Evolutionary conservation across 1,140 invertebrate genomes (phyloP).

Genomic region (Sycophila sp.): DNA sequence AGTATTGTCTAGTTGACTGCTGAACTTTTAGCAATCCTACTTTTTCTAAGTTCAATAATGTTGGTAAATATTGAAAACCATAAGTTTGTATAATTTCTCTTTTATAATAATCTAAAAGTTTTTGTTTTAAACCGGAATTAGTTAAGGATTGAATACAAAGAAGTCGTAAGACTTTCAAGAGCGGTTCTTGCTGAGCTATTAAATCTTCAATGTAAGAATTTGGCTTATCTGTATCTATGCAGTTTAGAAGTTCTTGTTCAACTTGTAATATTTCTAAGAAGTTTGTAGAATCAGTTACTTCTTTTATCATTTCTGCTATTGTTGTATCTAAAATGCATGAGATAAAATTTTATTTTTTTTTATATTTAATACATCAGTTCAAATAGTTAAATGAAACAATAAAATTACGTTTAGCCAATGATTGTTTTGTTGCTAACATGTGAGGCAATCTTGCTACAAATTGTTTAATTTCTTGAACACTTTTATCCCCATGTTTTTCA

Average conservation of each 20-base stretch:
- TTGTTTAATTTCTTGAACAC: conserved; percentile 92
- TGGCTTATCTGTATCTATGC: conserved; percentile 89
- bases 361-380: conserved; percentile 7
- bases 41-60: conserved; percentile 88
- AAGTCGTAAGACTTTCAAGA: conserved; percentile 86
- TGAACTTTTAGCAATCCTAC: conserved; percentile 83
- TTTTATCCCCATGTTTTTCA: conserved; percentile 85
- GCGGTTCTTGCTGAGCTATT: conserved; percentile 83
- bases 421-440: conserved; percentile 87
- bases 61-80: conserved; percentile 86
- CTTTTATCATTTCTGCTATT: conserved; percentile 81
- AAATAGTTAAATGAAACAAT: conserved; percentile 1
- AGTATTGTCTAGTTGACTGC: conserved; percentile 75
- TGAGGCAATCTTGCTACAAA: conserved; percentile 91
- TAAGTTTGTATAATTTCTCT: conserved; percentile 90
- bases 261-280: conserved; percentile 76
- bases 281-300: conserved; percentile 73
- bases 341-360: conserved; percentile 6
- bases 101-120: conserved; percentile 92
- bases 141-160: conserved; percentile 90
- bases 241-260: conserved; percentile 93
- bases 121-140: conserved; percentile 90
- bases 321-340: conserved; percentile 73
- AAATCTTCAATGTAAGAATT: conserved; percentile 90
- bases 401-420: conserved; percentile 72